Conservation (phyloP, 2,888 invertebrate genomes). For the Busseola fusca region DNA sequence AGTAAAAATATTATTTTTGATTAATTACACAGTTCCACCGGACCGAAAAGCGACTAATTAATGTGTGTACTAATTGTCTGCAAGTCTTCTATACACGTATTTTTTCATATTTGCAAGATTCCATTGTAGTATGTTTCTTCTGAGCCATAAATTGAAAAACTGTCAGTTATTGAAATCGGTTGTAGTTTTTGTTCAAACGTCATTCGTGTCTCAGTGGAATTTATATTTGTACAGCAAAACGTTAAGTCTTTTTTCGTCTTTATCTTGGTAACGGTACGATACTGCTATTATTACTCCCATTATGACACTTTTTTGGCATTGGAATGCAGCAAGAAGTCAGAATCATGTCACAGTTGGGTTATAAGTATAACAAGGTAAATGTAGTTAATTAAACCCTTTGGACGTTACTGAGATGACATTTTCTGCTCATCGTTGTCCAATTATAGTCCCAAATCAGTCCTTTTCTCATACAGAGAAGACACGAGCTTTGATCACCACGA, state of each 20-base stretch:
- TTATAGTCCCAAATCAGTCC: background rate
- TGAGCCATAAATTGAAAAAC: conserved; percentile 35
- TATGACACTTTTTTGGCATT: conserved; percentile 35
- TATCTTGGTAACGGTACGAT: conserved; percentile 43
- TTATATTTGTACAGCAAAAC: conserved; percentile 48
- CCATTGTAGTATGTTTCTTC: conserved; percentile 18
- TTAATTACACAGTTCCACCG: conserved; percentile 21
- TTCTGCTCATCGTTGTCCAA: background rate
- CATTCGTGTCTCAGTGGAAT: conserved; percentile 41
- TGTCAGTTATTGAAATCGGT: conserved; percentile 51
- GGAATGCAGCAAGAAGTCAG: conserved; percentile 34
- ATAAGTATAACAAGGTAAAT: background rate
- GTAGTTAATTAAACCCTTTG: conserved; percentile 4
- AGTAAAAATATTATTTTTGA: conserved; percentile 12
- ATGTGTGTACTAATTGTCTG: conserved; percentile 27
- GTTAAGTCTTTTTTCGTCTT: conserved; percentile 32
- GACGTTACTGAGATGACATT: background rate
- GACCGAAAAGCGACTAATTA: conserved; percentile 37
- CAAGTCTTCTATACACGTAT: conserved; percentile 13
- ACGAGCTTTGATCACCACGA: background rate
- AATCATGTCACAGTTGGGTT: conserved; percentile 13
- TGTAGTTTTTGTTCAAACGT: conserved; percentile 41
- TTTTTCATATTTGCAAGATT: conserved; percentile 16
- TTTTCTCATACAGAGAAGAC: background rate
- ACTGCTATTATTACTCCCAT: conserved; percentile 25